Conservation (phyloP, 2,888 invertebrate species). For the Caenorhabditis uteleia region DNA sequence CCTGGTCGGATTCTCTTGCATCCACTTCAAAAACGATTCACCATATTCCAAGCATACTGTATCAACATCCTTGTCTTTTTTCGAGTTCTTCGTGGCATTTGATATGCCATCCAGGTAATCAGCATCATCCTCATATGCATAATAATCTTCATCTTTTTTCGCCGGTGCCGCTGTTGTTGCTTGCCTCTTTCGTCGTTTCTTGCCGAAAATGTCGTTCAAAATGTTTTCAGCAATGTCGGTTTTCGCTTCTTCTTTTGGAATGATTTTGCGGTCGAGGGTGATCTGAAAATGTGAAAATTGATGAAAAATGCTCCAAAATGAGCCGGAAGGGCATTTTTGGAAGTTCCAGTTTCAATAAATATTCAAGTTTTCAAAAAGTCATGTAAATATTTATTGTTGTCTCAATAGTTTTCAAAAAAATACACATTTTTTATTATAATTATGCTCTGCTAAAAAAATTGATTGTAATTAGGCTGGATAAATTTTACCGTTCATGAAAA, state of each 20-base stretch:
- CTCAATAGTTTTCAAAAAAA: too few species aligned
- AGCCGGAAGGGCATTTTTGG: too few species aligned
- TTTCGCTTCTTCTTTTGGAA: slow-evolving; percentile 34
- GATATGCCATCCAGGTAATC: slow-evolving; percentile 44
- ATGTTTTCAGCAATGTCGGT: slow-evolving; percentile 45
- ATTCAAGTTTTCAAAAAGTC: too few species aligned
- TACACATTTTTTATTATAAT: too few species aligned
- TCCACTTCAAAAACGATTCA: slow-evolving; percentile 58
- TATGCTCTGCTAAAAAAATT: too few species aligned
- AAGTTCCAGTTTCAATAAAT: too few species aligned
- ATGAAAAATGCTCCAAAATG: neutral
- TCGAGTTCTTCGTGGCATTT: slow-evolving; percentile 14
- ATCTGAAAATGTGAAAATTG: too few species aligned
- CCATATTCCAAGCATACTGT: slow-evolving; percentile 58
- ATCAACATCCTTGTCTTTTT: slow-evolving; percentile 35
- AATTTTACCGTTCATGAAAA: too few species aligned
- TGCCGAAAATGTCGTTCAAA: slow-evolving; percentile 53
- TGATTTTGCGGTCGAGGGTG: slow-evolving; percentile 9
- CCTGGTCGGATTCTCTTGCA: slow-evolving; percentile 54
- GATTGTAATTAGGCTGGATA: too few species aligned
- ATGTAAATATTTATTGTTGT: too few species aligned
- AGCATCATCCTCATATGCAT: slow-evolving; percentile 56
- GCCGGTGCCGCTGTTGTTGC: slow-evolving; percentile 24
- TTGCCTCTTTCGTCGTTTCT: slow-evolving; percentile 54
- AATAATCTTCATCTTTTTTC: slow-evolving; percentile 57